phyloP scores from a whole-genome alignment of 2,888 invertebrate genomes.

The Drosophila testacea region DNA sequence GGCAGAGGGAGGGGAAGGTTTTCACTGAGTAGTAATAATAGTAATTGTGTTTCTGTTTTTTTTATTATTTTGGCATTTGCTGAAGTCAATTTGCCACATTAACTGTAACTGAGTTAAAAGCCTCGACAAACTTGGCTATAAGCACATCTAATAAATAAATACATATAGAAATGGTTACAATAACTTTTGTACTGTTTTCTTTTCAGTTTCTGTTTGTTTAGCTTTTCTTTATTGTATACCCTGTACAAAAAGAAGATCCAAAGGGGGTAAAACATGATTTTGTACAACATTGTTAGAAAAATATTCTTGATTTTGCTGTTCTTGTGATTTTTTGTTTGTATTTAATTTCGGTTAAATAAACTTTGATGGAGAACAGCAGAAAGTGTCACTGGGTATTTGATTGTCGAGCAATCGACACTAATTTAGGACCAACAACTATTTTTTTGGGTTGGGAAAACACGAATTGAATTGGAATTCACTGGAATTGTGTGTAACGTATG shows the following conservation, averaged over 20 bases:
- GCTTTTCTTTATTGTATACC: slow-evolving; percentile 14
- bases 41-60: slow-evolving; percentile 42
- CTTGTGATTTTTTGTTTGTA: no score
- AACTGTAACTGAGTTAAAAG: slow-evolving; percentile 51
- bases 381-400: slow-evolving; percentile 3
- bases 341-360: no score
- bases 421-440: not conserved
- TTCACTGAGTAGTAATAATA: slow-evolving; percentile 37
- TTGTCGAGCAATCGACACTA: not conserved
- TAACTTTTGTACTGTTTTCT: slow-evolving; percentile 25
- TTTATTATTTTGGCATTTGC: slow-evolving; percentile 29
- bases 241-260: not conserved
- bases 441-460: slow-evolving; percentile 79
- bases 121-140: slow-evolving; percentile 12
- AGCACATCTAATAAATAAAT: slow-evolving; percentile 27
- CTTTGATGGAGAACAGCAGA: no score
- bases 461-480: slow-evolving; percentile 74
- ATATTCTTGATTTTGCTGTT: no score
- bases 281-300: not conserved
- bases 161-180: slow-evolving; percentile 11
- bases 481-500: slow-evolving; percentile 42
- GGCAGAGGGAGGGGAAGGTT: not conserved
- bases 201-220: slow-evolving; percentile 24
- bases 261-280: not conserved
- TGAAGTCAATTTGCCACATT: slow-evolving; percentile 67